These are phyloP conservation scores for Zaprionus davidi DNA, from an alignment of 1,140 invertebrate species.

Conservation along the genomic window DNA sequence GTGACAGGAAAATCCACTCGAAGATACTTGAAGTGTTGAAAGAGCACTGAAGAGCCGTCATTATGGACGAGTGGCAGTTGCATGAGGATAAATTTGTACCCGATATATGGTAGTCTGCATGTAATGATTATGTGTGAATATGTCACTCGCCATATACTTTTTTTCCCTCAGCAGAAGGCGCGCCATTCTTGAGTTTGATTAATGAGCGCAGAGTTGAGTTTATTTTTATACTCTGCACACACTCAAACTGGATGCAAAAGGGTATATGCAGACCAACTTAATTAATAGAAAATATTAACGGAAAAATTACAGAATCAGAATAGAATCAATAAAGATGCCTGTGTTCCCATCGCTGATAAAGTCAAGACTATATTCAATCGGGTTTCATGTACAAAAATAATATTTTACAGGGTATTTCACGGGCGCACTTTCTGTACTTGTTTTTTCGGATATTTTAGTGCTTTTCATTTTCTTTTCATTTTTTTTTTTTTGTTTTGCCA, in stretches of 20 bases:
- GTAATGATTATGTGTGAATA: conserved; percentile 53
- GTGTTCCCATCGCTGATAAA: too few relatives aligned
- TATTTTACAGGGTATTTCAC: background rate
- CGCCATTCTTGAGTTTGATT: conserved; percentile 81
- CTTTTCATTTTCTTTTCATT: conserved; percentile 24
- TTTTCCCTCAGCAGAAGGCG: conserved; percentile 69
- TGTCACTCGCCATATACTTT: conserved; percentile 71
- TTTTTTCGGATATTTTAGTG: conserved; percentile 44
- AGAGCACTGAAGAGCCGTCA: conserved; percentile 57
- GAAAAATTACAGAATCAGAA: too few relatives aligned
- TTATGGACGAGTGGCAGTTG: conserved; percentile 47
- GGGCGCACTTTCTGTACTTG: background rate
- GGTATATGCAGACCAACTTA: background rate
- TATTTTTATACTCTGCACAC: conserved; percentile 33
- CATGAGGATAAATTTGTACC: conserved; percentile 38
- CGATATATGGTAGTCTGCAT: conserved; percentile 35
- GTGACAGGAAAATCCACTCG: conserved; percentile 43
- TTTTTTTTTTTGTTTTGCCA: conserved; percentile 39
- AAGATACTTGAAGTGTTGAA: conserved; percentile 64
- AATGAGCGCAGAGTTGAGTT: conserved; percentile 66
- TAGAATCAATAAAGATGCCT: too few relatives aligned
- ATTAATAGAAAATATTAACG: too few relatives aligned
- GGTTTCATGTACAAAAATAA: background rate
- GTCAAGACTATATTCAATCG: too few relatives aligned
- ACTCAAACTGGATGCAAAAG: background rate